Conservation (phyloP, 1,140 invertebrate species). For the Calliopsis andreniformis region DNA sequence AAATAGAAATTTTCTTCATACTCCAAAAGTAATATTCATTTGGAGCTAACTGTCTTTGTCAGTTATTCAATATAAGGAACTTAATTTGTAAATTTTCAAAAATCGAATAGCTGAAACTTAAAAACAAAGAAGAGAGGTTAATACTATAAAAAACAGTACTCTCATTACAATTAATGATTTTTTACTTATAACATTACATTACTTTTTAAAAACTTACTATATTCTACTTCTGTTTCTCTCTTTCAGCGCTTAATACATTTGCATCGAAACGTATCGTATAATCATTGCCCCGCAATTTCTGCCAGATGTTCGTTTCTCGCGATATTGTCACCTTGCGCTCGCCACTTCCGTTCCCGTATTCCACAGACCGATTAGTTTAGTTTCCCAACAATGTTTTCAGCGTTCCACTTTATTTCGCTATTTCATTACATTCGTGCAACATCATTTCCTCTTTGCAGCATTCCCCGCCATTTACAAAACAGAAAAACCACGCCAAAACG, state of each 20-base stretch:
- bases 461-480: background rate
- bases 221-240: no score
- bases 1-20: no score
- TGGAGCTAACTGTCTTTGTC: no score
- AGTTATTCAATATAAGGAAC: no score
- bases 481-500: background rate
- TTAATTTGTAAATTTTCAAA: no score
- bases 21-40: no score
- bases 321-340: slow-evolving; percentile 23
- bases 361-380: slow-evolving; percentile 8
- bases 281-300: slow-evolving; percentile 30
- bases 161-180: no score
- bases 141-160: no score
- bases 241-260: background rate
- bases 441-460: no score
- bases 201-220: background rate
- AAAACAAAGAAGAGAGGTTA: no score
- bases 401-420: background rate
- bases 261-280: background rate
- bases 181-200: background rate
- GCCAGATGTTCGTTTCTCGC: slow-evolving; percentile 32
- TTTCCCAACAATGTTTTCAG: background rate
- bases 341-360: slow-evolving; percentile 32
- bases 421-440: background rate
- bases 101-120: no score